A percentile compares a stretch with the other conserved stretches of the same genome.
phyloP scores from a whole-genome alignment of 2,797 vertebrate genomes.

The Etheostoma nigrum region DNA sequence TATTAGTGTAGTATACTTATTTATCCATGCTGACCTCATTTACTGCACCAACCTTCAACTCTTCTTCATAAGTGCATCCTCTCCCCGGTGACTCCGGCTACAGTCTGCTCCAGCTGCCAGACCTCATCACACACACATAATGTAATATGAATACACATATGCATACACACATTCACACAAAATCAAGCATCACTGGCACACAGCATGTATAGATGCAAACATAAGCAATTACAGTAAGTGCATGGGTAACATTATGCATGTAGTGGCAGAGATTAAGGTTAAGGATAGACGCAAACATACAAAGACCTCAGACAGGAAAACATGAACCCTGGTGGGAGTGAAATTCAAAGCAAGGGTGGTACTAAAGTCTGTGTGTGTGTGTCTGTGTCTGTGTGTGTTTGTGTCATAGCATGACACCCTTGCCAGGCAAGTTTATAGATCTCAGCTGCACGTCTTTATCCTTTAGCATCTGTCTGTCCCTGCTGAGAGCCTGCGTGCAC shows the following conservation, averaged over 20 bases:
- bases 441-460: conserved; percentile 72
- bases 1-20: conserved; percentile 61
- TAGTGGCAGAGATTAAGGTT: conserved; percentile 33
- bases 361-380: conserved; percentile 21
- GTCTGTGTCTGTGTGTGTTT: conserved; percentile 14
- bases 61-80: conserved; percentile 73
- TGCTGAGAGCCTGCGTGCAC: not conserved
- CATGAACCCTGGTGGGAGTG: conserved; percentile 68
- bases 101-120: conserved; percentile 75
- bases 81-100: conserved; percentile 74
- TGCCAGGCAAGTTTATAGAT: conserved; percentile 67
- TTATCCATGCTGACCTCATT: conserved; percentile 80
- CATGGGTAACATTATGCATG: conserved; percentile 23
- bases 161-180: not conserved
- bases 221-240: conserved; percentile 49
- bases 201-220: conserved; percentile 39
- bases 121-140: conserved; percentile 43
- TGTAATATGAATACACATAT: not conserved
- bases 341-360: conserved; percentile 68
- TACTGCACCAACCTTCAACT: conserved; percentile 83
- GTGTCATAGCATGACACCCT: conserved; percentile 53
- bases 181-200: conserved; percentile 8
- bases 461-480: conserved; percentile 70
- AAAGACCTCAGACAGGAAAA: conserved; percentile 64
- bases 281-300: conserved; percentile 14